Evolutionary conservation across 1,140 invertebrate species (phyloP), one percentile per base, ranked within the genome.

Genomic region (Neodiprion fabricii): DNA sequence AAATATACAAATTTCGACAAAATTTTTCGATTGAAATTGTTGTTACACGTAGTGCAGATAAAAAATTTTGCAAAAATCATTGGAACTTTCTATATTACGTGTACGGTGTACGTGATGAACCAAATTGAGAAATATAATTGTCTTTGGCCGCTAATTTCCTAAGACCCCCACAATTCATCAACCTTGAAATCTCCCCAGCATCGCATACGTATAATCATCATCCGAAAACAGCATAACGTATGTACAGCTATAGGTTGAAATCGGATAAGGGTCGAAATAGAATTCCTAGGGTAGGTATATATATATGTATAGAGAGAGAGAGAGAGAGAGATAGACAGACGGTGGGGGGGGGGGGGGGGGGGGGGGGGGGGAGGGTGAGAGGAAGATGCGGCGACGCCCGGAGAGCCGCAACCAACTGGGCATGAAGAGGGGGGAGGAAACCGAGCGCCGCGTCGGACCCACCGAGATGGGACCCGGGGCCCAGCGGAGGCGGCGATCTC

Each of bases 401-500:
- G 8, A 23, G 21, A 47, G 40, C 21, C 7, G 40, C 21, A 47
- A 69, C 21, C 40, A 69, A 14, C 21, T 11, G 12, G 67, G 67
- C 40, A 69, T 14, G 17, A 65, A 4, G 12, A 65, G 12, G 61
- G 12, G 61, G 61, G 12, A 65, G 17, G 61, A 17, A 23, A 14
- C 40, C 12, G 67, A 14, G 40, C 17, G 67, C 5, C 28, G 28
- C 28, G 28, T 40, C 28, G 28, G 28, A 40, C 28, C 28, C 28
- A 40, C 28, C 28, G 67, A 8, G 40, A 17, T 11, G 67, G 17
- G 40, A 11, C 12, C 17, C 12, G 74, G 74, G 49, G 77, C 70
- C 53, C 75, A 72, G 77, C 70, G 78, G 77, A 75, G 76, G 75
- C 79, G 80, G 76, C 68, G 74, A 82, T 82, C 79, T 82, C 81